phyloP scores from a whole-genome alignment of 2,113 vertebrate genomes.

The Capra hircus region DNA sequence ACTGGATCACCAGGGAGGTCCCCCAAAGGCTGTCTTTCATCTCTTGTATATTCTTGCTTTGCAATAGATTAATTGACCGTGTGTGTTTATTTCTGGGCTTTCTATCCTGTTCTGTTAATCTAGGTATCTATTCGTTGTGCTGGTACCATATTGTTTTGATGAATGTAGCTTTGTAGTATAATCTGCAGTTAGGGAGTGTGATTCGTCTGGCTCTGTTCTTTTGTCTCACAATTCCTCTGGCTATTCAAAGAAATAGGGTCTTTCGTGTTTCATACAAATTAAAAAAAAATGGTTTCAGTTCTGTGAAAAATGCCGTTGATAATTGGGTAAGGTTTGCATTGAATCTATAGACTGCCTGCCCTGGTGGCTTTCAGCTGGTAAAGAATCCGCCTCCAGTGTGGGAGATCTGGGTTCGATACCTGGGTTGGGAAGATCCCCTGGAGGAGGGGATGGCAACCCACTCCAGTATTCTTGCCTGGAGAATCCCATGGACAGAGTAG shows the following conservation, averaged over 20 bases:
- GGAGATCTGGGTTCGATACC: not conserved
- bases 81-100: not conserved
- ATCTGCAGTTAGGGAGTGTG: not conserved
- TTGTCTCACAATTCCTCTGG: not conserved
- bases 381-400: not conserved
- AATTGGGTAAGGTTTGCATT: not conserved
- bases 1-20: not conserved
- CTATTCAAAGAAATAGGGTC: not conserved
- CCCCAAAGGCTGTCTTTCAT: not conserved
- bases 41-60: not conserved
- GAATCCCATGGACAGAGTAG: not conserved
- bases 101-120: not conserved
- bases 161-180: not conserved
- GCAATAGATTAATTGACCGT: not conserved
- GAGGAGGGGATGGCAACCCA: not conserved
- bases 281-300: not conserved
- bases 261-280: not conserved
- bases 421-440: not conserved
- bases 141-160: not conserved
- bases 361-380: not conserved
- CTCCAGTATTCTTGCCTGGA: not conserved
- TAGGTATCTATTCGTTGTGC: not conserved
- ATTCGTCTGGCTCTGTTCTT: not conserved
- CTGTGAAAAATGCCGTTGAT: not conserved
- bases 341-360: not conserved